These are phyloP conservation scores for Oncorhynchus nerka DNA, from an alignment of 2,113 vertebrate species.

Conservation along the genomic window DNA sequence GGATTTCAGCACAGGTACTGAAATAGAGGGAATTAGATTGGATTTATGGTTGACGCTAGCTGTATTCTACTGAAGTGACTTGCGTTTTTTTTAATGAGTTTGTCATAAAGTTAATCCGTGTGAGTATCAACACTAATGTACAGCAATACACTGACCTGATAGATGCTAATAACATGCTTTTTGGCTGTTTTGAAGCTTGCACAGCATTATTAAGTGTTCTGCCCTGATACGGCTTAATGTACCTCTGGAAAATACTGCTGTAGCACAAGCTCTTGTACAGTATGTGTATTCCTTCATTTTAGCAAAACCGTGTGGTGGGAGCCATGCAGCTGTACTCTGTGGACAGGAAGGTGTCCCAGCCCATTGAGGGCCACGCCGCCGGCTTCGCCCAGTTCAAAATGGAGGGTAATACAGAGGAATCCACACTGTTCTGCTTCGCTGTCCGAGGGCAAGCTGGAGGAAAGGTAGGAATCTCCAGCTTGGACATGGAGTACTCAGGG, in stretches of 20 bases:
- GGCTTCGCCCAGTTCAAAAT: constrained; percentile 99
- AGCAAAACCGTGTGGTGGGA: constrained; percentile 99
- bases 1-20: constrained; percentile 95
- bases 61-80: no score
- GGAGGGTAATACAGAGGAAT: constrained; percentile 98
- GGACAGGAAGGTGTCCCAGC: constrained; percentile 97
- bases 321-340: constrained; percentile 99
- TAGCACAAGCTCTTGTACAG: no score
- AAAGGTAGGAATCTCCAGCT: constrained; percentile 79
- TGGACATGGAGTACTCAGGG: no score
- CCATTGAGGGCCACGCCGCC: constrained; percentile 96
- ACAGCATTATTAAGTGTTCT: no score
- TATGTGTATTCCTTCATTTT: neutral
- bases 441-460: constrained; percentile 97
- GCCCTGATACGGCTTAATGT: no score
- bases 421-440: constrained; percentile 97
- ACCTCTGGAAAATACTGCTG: no score
- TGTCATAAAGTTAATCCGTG: no score
- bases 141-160: no score
- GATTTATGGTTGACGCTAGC: neutral
- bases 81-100: no score
- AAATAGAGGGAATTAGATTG: neutral
- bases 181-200: no score
- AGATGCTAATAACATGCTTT: no score
- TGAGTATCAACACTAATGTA: no score